Base-by-base conservation (phyloP, 2,113 vertebrate species). In the Pachyramphus minor region DNA sequence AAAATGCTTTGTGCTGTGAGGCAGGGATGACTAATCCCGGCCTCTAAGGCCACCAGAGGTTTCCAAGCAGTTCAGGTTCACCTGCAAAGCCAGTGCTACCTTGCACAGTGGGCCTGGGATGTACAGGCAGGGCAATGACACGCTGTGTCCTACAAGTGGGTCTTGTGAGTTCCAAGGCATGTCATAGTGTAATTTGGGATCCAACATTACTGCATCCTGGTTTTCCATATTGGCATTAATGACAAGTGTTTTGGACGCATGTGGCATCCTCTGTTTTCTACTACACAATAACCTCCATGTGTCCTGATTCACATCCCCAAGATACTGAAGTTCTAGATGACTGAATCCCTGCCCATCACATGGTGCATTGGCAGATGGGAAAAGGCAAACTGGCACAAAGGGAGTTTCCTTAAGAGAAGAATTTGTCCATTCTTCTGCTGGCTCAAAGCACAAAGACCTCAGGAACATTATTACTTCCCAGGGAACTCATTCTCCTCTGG, bases 171-270 rank as follows among this genome's bases (percentile, higher is more conserved):
- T 28, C 55, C 63, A n/a, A 59, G 31, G 42, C 19, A 59, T 14
- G 44, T n/a, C 17, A 3, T 2, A 23, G 31, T 27, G 13, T n/a
- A 31, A 82, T 47, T 42, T 56, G n/a, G 42, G 52, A 63, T 50
- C 42, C 27, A 58, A 28, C 9, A 1, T 33, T 63, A 28, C 67
- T 20, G 17, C 0, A 0, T 53, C 35, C 71, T 73, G 28, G 23
- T 69, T 71, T 82, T 84, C 24, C 12, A 9, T 22, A 7, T 2
- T 37, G 44, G 20, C 49, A 49, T 49, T 33, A 49, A 33, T 33
- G 58, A 5, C 39, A 73, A 33, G 27, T 19, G 20, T 39, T 75
- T 52, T 37, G 45, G 19, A 14, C 45, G 20, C 4, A 1, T 22
- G 39, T 5, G 39, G 11, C 13, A 44, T 45, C 27, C 7, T 64